Evolutionary conservation across 2,113 vertebrate species (phyloP).

Genomic region (Etheostoma spectabile): DNA sequence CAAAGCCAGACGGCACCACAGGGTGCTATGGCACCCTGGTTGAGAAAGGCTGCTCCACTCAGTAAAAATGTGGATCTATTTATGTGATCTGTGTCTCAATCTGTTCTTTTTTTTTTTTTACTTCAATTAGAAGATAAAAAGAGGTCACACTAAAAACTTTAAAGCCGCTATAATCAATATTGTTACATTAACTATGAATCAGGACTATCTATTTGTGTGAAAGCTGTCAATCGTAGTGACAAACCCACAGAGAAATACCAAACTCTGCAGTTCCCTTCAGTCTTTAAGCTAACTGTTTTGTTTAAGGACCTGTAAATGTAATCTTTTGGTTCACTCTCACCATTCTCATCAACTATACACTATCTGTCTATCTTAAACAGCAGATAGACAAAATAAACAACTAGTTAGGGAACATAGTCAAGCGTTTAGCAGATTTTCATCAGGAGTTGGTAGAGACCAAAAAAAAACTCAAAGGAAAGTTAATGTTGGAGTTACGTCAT

Average conservation of each 20-base stretch:
- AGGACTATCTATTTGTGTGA: not conserved
- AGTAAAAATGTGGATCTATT: slow-evolving; percentile 19
- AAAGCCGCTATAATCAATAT: not conserved
- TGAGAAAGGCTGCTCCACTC: not conserved
- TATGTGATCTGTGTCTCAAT: slow-evolving; percentile 8
- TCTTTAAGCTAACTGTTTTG: not conserved
- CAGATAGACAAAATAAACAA: not conserved
- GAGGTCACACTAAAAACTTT: slow-evolving; percentile 5
- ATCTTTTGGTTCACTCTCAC: not conserved
- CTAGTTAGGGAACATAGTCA: too few relatives aligned
- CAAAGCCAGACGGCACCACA: too few relatives aligned
- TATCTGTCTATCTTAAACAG: not conserved
- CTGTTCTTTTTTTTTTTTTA: slow-evolving; percentile 2
- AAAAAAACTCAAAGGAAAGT: not conserved
- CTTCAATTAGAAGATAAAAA: not conserved
- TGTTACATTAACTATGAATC: not conserved
- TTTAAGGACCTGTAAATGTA: not conserved
- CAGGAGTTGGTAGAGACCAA: not conserved
- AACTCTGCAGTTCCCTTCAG: not conserved
- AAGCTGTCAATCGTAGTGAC: not conserved
- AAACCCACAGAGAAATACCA: not conserved
- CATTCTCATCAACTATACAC: not conserved
- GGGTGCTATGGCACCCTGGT: too few relatives aligned
- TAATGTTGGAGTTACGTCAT: not conserved
- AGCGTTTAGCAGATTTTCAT: not conserved